Evolutionary conservation across 1,140 invertebrate genomes (phyloP).

Genomic region (Ips nitidus): DNA sequence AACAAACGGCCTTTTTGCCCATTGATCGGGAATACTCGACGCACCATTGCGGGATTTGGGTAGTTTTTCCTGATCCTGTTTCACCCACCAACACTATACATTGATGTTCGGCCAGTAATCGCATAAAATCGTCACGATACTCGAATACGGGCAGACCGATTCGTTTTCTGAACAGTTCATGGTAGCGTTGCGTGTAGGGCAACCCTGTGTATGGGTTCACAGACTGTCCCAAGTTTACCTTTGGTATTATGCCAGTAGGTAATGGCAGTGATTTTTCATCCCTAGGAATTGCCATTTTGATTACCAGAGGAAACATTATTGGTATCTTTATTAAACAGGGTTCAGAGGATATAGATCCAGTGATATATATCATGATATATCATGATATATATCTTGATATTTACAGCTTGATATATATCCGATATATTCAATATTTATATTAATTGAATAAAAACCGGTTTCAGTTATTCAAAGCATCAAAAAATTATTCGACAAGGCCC

Average conservation of each 20-base stretch:
- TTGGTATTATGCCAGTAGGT: slow-evolving; percentile 40
- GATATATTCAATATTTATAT: too few relatives aligned
- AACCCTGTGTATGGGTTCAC: slow-evolving; percentile 66
- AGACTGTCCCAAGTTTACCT: slow-evolving; percentile 54
- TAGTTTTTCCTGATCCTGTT: slow-evolving; percentile 97
- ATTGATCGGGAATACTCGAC: slow-evolving; percentile 81
- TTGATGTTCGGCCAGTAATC: slow-evolving; percentile 85
- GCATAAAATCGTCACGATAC: slow-evolving; percentile 94
- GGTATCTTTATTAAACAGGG: slow-evolving; percentile 12
- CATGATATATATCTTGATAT: too few relatives aligned
- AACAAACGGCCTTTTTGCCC: slow-evolving; percentile 85
- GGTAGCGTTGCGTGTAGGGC: slow-evolving; percentile 79
- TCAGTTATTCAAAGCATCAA: too few relatives aligned
- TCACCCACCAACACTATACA: slow-evolving; percentile 94
- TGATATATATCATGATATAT: slow-evolving; percentile 15
- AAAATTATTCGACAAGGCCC: too few relatives aligned
- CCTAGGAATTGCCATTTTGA: slow-evolving; percentile 19
- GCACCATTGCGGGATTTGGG: slow-evolving; percentile 92
- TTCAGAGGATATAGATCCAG: slow-evolving; percentile 45
- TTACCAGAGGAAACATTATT: too few relatives aligned
- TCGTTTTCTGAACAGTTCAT: slow-evolving; percentile 85
- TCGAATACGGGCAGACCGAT: slow-evolving; percentile 96
- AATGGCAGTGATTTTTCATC: slow-evolving; percentile 44
- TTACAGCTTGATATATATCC: too few relatives aligned
- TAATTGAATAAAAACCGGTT: too few relatives aligned